Percentiles rank a stretch among this genome's conserved stretches.
Conservation (phyloP, 2,888 invertebrate genomes). For the Camponotus fellah region DNA sequence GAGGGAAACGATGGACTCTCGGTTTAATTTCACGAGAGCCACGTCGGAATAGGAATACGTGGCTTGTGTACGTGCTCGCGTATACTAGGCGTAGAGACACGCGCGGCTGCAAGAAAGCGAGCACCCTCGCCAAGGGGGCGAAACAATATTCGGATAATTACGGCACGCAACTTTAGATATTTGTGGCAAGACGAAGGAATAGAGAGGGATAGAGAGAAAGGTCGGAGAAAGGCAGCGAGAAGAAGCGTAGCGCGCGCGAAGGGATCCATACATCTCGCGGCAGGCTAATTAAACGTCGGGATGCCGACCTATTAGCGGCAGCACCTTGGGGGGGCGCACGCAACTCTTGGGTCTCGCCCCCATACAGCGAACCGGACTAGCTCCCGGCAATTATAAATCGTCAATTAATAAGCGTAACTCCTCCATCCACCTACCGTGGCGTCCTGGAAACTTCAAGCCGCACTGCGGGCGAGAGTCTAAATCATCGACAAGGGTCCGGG, state of each 20-base stretch:
- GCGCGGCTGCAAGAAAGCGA: conserved; percentile 42
- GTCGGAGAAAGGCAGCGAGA: conserved; percentile 17
- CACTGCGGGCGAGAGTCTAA: conserved; percentile 58
- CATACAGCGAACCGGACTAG: conserved; percentile 62
- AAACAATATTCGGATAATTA: conserved; percentile 56
- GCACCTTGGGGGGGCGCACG: conserved; percentile 72
- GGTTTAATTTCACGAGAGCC: conserved; percentile 70
- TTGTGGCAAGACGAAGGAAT: conserved; percentile 21
- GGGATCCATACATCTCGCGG: conserved; percentile 77
- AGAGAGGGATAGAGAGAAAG: conserved; percentile 44
- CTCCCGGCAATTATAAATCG: conserved; percentile 80
- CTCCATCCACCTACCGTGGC: conserved; percentile 60
- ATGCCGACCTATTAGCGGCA: conserved; percentile 79
- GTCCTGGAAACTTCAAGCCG: conserved; percentile 59
- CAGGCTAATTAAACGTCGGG: conserved; percentile 79
- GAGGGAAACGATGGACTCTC: conserved; percentile 67
- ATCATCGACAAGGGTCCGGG: conserved; percentile 57
- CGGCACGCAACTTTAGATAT: conserved; percentile 53
- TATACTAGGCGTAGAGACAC: conserved; percentile 42
- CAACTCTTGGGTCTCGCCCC: conserved; percentile 61
- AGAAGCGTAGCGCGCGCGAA: conserved; percentile 27
- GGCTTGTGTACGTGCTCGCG: conserved; percentile 50
- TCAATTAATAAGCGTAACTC: conserved; percentile 80
- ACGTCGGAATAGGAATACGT: conserved; percentile 52
- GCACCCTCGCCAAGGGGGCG: conserved; percentile 28